These are phyloP conservation scores for Echinops telfairi DNA, from an alignment of 2,113 vertebrate genomes.

Conservation along the genomic window DNA sequence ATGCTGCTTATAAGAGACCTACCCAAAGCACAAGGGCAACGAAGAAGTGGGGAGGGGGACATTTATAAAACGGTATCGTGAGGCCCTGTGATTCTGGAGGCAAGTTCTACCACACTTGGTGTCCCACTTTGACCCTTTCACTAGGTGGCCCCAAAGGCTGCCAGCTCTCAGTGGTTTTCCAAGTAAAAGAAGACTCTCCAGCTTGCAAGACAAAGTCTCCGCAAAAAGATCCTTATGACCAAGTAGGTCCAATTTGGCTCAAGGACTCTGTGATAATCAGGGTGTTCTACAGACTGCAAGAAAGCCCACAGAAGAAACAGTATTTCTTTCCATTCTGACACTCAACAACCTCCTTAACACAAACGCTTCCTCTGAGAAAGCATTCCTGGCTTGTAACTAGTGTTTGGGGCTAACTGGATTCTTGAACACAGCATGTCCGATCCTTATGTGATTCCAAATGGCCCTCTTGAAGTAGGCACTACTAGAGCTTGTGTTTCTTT, in stretches of 20 bases:
- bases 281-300: background rate
- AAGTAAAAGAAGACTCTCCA: background rate
- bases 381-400: background rate
- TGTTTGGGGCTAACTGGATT: background rate
- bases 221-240: background rate
- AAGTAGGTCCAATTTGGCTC: background rate
- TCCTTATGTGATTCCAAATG: background rate
- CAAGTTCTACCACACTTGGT: constrained; percentile 51
- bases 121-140: constrained; percentile 66
- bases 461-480: background rate
- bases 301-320: background rate
- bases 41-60: background rate
- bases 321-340: background rate
- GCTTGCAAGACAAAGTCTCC: background rate
- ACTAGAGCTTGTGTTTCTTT: background rate
- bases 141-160: constrained; percentile 49
- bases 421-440: background rate
- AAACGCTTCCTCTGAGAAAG: background rate
- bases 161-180: background rate
- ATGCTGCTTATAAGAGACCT: background rate
- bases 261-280: background rate
- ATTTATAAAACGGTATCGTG: background rate
- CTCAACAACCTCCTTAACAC: background rate
- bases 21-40: background rate
- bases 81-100: background rate